phyloP scores from a whole-genome alignment of 1,140 invertebrate genomes.

The Phocides pigmalion region DNA sequence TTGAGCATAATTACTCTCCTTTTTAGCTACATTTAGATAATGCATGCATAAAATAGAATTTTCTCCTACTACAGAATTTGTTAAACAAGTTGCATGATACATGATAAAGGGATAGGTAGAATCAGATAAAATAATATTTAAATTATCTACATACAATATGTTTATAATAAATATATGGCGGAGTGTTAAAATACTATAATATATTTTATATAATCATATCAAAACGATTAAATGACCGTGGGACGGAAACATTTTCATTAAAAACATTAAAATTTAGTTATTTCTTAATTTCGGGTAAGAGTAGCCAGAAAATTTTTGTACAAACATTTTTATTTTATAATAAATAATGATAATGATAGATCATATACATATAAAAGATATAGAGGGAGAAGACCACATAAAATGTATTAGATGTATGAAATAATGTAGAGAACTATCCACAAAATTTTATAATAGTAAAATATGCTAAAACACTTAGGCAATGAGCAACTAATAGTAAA shows the following conservation, averaged over 20 bases:
- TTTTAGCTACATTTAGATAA: conserved; percentile 25
- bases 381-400: neutral
- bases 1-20: conserved; percentile 65
- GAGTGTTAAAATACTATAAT: conserved; percentile 37
- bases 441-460: conserved; percentile 16
- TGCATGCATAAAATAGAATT: conserved; percentile 34
- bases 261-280: conserved; percentile 38
- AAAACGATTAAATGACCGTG: conserved; percentile 75
- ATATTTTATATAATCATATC: conserved; percentile 50
- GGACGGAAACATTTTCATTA: conserved; percentile 72
- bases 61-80: conserved; percentile 22
- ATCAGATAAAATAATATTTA: neutral
- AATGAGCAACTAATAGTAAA: conserved; percentile 26
- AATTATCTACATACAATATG: conserved; percentile 14
- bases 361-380: conserved; percentile 17
- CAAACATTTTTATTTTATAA: neutral
- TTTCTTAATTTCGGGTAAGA: conserved; percentile 26
- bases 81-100: conserved; percentile 17
- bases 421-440: conserved; percentile 18
- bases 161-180: conserved; percentile 25
- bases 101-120: conserved; percentile 3
- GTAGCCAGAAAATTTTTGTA: conserved; percentile 5
- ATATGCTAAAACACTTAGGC: conserved; percentile 18
- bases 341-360: conserved; percentile 1
- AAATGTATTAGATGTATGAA: neutral